Conservation (phyloP, 1,140 invertebrate genomes). For the Drusus annulatus region DNA sequence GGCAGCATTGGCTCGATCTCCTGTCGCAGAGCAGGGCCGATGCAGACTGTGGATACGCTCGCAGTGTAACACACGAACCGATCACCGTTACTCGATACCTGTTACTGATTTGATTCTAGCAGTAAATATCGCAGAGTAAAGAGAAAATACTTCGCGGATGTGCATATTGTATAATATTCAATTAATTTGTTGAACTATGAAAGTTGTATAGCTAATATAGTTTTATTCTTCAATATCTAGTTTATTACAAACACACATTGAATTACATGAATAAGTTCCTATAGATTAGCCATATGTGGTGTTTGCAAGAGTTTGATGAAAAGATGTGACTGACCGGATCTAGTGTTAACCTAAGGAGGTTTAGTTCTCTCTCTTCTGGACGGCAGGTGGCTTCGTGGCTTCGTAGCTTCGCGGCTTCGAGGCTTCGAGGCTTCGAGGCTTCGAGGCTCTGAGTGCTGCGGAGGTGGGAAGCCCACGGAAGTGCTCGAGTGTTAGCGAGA, state of each 20-base stretch:
- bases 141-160: slow-evolving; percentile 14
- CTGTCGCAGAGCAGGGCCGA: too few species aligned
- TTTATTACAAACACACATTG: slow-evolving; percentile 29
- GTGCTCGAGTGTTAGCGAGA: too few species aligned
- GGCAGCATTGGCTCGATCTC: too few species aligned
- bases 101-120: too few species aligned
- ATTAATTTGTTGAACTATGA: slow-evolving; percentile 20
- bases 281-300: slow-evolving; percentile 21
- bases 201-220: slow-evolving; percentile 15
- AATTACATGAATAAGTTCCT: slow-evolving; percentile 15
- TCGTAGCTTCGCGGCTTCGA: too few species aligned
- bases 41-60: neutral
- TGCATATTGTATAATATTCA: neutral
- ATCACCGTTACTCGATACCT: too few species aligned
- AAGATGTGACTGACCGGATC: slow-evolving; percentile 15
- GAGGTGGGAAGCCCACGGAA: too few species aligned
- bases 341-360: slow-evolving; percentile 16
- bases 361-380: slow-evolving; percentile 48
- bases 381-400: slow-evolving; percentile 53
- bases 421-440: too few species aligned
- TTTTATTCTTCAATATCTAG: slow-evolving; percentile 25
- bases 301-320: slow-evolving; percentile 35
- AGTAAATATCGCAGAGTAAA: neutral
- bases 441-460: too few species aligned
- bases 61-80: too few species aligned